Percentiles rank a stretch among this genome's conserved stretches.
Evolutionary conservation across 2,888 invertebrate species (phyloP).

Genomic region (Siphlonurus alternatus): DNA sequence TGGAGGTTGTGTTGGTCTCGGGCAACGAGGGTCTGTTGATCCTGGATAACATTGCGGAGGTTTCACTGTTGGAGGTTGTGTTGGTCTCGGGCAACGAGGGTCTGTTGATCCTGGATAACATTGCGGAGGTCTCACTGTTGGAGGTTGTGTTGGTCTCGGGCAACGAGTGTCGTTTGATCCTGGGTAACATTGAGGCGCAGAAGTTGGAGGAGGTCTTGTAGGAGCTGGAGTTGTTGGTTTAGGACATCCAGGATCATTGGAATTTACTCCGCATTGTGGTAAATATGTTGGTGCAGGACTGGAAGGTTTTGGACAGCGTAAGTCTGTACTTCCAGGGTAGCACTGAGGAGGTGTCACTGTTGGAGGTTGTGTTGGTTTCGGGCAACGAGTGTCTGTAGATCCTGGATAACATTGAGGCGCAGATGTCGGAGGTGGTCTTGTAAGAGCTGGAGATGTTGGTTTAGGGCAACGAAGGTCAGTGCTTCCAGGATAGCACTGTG

Average conservation of each 20-base stretch:
- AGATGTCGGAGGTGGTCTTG: constrained; percentile 11
- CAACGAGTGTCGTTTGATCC: constrained; percentile 15
- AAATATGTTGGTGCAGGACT: constrained; percentile 14
- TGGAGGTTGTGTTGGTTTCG: constrained; percentile 13
- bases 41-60: constrained; percentile 13
- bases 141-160: no score
- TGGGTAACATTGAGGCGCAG: constrained; percentile 11
- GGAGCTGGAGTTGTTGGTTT: constrained; percentile 14
- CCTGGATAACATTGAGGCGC: constrained; percentile 18
- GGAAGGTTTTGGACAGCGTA: constrained; percentile 15
- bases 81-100: no score
- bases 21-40: constrained; percentile 13
- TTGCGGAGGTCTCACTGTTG: constrained; percentile 17
- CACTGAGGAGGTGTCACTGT: constrained; percentile 5
- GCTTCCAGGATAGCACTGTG: constrained; percentile 14
- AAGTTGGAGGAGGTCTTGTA: constrained; percentile 10
- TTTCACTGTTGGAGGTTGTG: no score
- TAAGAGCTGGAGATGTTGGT: constrained; percentile 3
- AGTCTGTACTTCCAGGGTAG: constrained; percentile 9
- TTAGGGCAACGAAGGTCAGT: constrained; percentile 16
- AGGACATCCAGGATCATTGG: constrained; percentile 21
- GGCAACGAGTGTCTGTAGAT: constrained; percentile 23
- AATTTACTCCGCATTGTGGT: constrained; percentile 20
- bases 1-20: constrained; percentile 18
- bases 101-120: constrained; percentile 24